Evolutionary conservation across 2,888 invertebrate species (phyloP).

Genomic region (Nomada hirtipes): DNA sequence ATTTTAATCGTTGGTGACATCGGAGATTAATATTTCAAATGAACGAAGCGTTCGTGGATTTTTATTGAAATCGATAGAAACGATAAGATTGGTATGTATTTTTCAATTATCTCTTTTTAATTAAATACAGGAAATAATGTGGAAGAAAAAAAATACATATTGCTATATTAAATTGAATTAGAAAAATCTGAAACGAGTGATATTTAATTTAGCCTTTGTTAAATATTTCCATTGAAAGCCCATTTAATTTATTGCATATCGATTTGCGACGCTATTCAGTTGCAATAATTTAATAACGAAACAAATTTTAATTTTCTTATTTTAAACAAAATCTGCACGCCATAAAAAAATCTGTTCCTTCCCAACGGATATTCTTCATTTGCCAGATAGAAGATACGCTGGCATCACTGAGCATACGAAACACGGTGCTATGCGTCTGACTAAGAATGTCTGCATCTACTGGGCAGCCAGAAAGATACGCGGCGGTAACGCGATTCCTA

Average conservation of each 20-base stretch:
- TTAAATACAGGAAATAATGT: no score
- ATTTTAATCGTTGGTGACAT: no score
- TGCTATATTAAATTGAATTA: no score
- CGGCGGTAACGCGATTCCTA: background rate
- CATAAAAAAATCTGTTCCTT: no score
- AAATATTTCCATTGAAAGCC: no score
- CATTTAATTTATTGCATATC: no score
- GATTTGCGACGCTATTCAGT: no score
- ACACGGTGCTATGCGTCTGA: conserved; percentile 30
- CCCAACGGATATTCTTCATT: background rate
- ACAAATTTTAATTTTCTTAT: background rate
- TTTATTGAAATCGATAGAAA: background rate
- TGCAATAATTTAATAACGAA: background rate
- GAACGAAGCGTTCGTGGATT: background rate
- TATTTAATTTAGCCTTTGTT: no score
- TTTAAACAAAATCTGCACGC: background rate
- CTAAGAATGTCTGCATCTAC: conserved; percentile 28
- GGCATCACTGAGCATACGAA: conserved; percentile 38
- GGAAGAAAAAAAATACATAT: no score
- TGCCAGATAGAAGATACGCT: conserved; percentile 21
- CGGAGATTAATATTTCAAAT: no score
- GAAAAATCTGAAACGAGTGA: no score
- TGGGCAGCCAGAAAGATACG: background rate
- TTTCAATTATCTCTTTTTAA: background rate
- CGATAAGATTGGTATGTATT: background rate